Base-by-base conservation (phyloP, 2,797 vertebrate genomes). In the Gobionotothen gibberifrons region DNA sequence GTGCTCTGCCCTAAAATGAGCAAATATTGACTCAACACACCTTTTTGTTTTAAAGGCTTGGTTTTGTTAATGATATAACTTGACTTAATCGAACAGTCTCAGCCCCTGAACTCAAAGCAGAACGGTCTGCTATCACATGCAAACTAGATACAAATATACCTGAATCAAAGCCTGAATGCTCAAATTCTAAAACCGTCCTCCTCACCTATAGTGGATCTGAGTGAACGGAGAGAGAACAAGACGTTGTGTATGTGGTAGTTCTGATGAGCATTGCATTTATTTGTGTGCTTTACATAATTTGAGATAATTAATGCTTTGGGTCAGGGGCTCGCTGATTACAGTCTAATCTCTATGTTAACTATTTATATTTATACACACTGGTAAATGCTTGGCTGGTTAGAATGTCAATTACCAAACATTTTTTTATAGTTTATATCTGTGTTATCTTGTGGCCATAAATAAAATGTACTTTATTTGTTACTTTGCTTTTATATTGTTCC, bases 351-450 rank as follows among this genome's bases (percentile, higher is more conserved):
- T 83, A 70, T 67, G 21, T 85, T 76, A 58, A 76, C 11, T 84
- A 90, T 90, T 84, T 89, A 87, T 85, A 89, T 93, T 90, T 91
- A 89, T 91, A 81, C 76, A 75, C 74, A 82, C 57, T 90, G 90
- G 91, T 92, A 91, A 94, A 88, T 90, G 87, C 85, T 90, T 93
- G 90, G 86, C 92, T 92, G 89, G 90, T 92, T 90, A 93, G 90
- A 92, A 91, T 90, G 91, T 90, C 87, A 92, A 58, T 91, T 92
- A 91, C 90, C 90, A 86, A 78, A 76, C 26, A 3, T 74, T 51
- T 55, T 70, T 68, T 64, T 70, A 54, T 84, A 87, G 32, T 90
- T 88, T 90, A 85, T 89, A 71, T 77, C 16, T 82, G 39, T 85
- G 77, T 86, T 85, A 59, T 84, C 71, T 58, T 71, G 83, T 81